Evolutionary conservation across 2,113 vertebrate genomes (phyloP).

Genomic region (Falco punctatus): DNA sequence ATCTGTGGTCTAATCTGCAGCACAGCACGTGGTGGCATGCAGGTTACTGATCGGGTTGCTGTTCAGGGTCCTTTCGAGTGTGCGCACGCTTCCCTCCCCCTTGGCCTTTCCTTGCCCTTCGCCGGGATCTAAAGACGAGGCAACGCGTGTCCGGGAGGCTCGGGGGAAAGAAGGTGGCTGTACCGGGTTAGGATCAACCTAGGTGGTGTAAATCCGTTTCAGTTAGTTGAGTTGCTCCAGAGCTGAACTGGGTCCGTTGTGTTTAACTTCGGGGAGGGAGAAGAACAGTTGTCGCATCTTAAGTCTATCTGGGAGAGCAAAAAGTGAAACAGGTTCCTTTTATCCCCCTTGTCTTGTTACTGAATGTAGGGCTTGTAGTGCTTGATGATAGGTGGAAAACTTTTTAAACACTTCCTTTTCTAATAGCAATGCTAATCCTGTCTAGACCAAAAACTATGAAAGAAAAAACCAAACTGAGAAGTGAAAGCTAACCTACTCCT

Average conservation of each 20-base stretch:
- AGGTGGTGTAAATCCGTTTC: neutral
- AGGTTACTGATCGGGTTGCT: conserved; percentile 58
- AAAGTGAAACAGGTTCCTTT: conserved; percentile 61
- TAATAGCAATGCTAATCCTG: conserved; percentile 77
- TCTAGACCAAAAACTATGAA: conserved; percentile 85
- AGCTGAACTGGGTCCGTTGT: conserved; percentile 28
- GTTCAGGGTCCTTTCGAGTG: conserved; percentile 58
- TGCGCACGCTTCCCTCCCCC: conserved; percentile 27
- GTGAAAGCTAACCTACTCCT: conserved; percentile 62
- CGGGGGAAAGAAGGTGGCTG: neutral
- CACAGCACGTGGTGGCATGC: conserved; percentile 42
- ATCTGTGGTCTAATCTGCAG: conserved; percentile 69
- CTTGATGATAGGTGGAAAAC: conserved; percentile 74
- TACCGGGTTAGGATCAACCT: neutral
- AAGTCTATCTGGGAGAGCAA: conserved; percentile 61
- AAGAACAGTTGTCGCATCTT: conserved; percentile 23
- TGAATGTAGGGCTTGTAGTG: conserved; percentile 87
- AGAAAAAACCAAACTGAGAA: conserved; percentile 69
- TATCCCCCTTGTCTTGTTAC: conserved; percentile 74
- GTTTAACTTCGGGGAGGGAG: conserved; percentile 13
- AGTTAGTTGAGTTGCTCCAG: conserved; percentile 24
- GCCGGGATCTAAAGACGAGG: conserved; percentile 22
- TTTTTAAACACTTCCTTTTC: conserved; percentile 75
- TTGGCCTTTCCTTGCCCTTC: conserved; percentile 37
- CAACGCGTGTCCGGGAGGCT: neutral